Evolutionary conservation across 2,888 invertebrate genomes (phyloP).

Genomic region (Iphiclides podalirius): DNA sequence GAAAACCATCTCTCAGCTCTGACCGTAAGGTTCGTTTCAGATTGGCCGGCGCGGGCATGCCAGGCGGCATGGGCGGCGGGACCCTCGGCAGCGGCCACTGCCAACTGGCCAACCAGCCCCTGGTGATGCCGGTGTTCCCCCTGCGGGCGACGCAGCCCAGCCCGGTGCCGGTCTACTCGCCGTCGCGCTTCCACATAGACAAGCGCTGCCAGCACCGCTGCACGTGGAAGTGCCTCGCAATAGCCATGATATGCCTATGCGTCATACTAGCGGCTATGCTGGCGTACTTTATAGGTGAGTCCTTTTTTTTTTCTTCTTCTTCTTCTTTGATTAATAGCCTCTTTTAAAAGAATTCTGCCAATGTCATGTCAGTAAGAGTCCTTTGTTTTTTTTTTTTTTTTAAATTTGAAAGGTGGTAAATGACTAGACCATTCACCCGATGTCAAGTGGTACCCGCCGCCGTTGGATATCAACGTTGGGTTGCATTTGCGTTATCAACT

Average conservation of each 20-base stretch:
- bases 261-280: conserved; percentile 95
- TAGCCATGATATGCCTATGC: conserved; percentile 93
- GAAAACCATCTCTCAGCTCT: too few species aligned
- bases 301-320: not conserved
- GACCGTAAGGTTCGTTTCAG: too few species aligned
- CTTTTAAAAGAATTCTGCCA: too few species aligned
- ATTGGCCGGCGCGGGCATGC: conserved; percentile 77
- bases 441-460: too few species aligned
- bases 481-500: too few species aligned
- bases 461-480: too few species aligned
- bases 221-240: conserved; percentile 98
- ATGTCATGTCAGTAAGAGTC: too few species aligned
- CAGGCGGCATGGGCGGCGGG: conserved; percentile 82
- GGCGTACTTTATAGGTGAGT: conserved; percentile 96
- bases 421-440: not conserved
- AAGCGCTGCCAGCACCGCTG: conserved; percentile 96
- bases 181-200: conserved; percentile 96
- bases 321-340: too few species aligned
- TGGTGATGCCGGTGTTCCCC: conserved; percentile 94
- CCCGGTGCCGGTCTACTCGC: conserved; percentile 87
- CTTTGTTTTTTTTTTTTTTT: not conserved
- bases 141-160: conserved; percentile 91
- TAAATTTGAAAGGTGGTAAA: not conserved
- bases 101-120: conserved; percentile 85
- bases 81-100: conserved; percentile 82